Evolutionary conservation across 2,797 vertebrate species (phyloP), one percentile per base, ranked within the genome.

Genomic region (Aeoliscus strigatus): DNA sequence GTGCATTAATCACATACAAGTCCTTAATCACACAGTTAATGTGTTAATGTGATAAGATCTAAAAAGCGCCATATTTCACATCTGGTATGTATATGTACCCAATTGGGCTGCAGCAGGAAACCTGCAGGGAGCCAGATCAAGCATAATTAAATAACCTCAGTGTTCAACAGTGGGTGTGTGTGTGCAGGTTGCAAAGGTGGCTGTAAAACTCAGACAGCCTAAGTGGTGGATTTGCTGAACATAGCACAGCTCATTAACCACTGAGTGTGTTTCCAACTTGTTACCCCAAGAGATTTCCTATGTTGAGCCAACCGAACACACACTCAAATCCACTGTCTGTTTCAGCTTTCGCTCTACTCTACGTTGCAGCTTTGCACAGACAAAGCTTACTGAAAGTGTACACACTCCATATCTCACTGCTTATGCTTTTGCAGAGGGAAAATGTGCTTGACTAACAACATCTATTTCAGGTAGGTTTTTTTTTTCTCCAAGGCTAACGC

Each of bases 231-330:
- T 75, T 59, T 74, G 46, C 55, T 65, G 18, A 64, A 63, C 66
- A 59, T 33, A 15, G 31, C 31, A 41, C 52, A 53, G 55, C 71
- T 81, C 74, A 77, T 76, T 76, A 63, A 59, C 33, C 46, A 59
- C 54, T 51, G 25, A 25, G 13, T 50, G 50, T 39, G 57, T 50
- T 43, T 42, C 27, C 33, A 41, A 45, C 31, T 31, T 62, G 27
- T 45, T 46, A 23, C 16, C 30, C 55, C 46, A 8, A 30, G 55
- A 59, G 49, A 36, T 38, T 44, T 16, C n/a, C 38, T 30, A 6
- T 25, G 43, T 30, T 56, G 38, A 64, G 58, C 28, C 37, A 64
- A 60, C 28, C 37, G 43, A 16, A 21, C 15, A 31, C 27, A 24
- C 10, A 28, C 5, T 18, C 25, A 17, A 23, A 44, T 7, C n/a